These are phyloP conservation scores for Chamaetylas fuelleborni DNA, from an alignment of 2,113 vertebrate species.

Conservation along the genomic window DNA sequence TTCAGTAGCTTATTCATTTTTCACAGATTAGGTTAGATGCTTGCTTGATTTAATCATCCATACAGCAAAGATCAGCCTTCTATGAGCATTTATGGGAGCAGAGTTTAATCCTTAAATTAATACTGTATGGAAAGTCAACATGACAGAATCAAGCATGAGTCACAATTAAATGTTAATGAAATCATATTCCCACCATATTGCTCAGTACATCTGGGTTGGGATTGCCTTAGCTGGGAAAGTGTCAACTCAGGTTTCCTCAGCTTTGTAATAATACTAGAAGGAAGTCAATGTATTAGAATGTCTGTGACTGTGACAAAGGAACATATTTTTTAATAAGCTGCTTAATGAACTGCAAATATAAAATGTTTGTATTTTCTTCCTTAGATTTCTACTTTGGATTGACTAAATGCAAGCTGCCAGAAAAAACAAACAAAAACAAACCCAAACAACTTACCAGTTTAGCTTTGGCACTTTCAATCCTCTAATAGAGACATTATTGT, in stretches of 20 bases:
- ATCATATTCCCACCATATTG: not conserved
- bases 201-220: not conserved
- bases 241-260: not conserved
- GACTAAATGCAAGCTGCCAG: not conserved
- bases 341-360: not conserved
- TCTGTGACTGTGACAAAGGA: not conserved
- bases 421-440: not conserved
- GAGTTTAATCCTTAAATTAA: not conserved
- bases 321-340: not conserved
- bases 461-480: not conserved
- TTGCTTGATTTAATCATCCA: not conserved
- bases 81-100: not conserved
- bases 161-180: not conserved
- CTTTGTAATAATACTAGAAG: not conserved
- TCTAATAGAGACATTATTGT: not conserved
- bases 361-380: not conserved
- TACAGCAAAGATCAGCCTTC: not conserved
- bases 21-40: not conserved
- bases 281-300: not conserved
- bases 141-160: not conserved
- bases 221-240: not conserved
- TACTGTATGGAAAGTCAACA: not conserved
- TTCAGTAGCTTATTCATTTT: not conserved
- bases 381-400: not conserved
- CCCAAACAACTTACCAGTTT: not conserved